Base-by-base conservation (phyloP, 2,113 vertebrate species). In the Gasterosteus aculeatus region DNA sequence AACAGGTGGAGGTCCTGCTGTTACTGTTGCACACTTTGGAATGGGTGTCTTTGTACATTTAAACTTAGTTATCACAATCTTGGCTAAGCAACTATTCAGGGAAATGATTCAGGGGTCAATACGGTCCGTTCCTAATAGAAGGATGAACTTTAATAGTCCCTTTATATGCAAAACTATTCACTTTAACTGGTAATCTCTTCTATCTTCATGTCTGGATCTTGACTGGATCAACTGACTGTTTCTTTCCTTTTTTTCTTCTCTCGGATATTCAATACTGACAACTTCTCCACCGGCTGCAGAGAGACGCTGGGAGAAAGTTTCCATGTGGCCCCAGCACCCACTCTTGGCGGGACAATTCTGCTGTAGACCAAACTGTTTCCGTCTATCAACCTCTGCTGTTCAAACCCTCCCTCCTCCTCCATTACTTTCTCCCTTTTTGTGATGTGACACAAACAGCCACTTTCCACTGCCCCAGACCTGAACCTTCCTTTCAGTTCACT, bases 201-300 rank as follows among this genome's bases (percentile, higher is more conserved):
- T 90, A 88, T 92, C 86, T 90, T 89, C 81, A 81, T 8, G 89
- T 92, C 92, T 94, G 92, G 91, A 92, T 91, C 88, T 91, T 90
- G 22, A 26, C 22, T 26, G 22, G 22, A 26, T 26, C 85, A 89
- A 88, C 94, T 92, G 86, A 89, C 88, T 63, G 64, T 85, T 91
- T 91, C 87, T 83, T 65, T 67, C 72, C 35, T 56, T 46, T 46
- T 90, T 75, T 87, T 82, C 80, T 86, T 90, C 80, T 80, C 66
- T 18, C 53, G 79, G 92, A 92, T 85, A 94, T 93, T 93, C 90
- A 92, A 93, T 89, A 92, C 86, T 72, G 58, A 80, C 80, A 72
- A 33, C 78, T 78, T 86, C 77, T 89, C 74, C 70, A 82, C 42
- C 29, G 46, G 77, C 77, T 78, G 68, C 70, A 74, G 79, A 60